A percentile compares a stretch with the other conserved stretches of the same genome.
phyloP scores from a whole-genome alignment of 2,797 vertebrate species.

The Novumbra hubbsi region DNA sequence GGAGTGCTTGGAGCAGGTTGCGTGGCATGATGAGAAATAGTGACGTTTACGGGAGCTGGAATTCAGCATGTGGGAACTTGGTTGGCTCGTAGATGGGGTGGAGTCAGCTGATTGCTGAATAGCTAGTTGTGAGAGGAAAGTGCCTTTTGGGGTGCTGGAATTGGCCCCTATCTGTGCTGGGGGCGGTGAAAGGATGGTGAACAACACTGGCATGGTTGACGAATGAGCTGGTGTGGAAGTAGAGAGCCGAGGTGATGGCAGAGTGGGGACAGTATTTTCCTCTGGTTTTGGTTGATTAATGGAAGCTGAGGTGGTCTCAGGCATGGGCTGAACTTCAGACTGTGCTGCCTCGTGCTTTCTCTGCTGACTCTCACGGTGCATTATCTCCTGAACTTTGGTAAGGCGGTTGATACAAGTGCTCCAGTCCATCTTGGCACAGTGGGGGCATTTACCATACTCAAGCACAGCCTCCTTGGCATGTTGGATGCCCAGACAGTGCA shows the following conservation, averaged over 20 bases:
- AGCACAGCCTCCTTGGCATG: slow-evolving; percentile 54
- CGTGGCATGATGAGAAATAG: slow-evolving; percentile 26
- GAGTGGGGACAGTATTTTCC: slow-evolving; percentile 6
- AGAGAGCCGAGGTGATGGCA: slow-evolving; percentile 10
- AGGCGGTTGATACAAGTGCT: slow-evolving; percentile 54
- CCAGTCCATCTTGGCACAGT: slow-evolving; percentile 58
- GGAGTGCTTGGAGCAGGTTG: slow-evolving; percentile 23
- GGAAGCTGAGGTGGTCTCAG: slow-evolving; percentile 25
- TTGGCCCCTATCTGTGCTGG: slow-evolving; percentile 26
- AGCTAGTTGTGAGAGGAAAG: slow-evolving; percentile 27
- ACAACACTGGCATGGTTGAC: slow-evolving; percentile 45
- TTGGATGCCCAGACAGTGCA: slow-evolving; percentile 54
- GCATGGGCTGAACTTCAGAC: slow-evolving; percentile 25
- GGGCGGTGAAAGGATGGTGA: slow-evolving; percentile 49
- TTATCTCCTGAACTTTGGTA: slow-evolving; percentile 53
- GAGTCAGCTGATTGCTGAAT: slow-evolving; percentile 36
- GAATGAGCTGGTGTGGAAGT: slow-evolving; percentile 24
- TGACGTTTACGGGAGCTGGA: slow-evolving; percentile 36
- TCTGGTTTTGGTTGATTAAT: slow-evolving; percentile 22
- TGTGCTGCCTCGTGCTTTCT: slow-evolving; percentile 41
- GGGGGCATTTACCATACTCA: slow-evolving; percentile 53
- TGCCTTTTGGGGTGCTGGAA: slow-evolving; percentile 18
- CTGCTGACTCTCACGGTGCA: slow-evolving; percentile 48
- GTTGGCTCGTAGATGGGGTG: slow-evolving; percentile 13
- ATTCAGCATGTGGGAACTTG: slow-evolving; percentile 8